These are phyloP conservation scores for Pteronotus mesoamericanus DNA, from an alignment of 2,797 vertebrate genomes.

Conservation along the genomic window DNA sequence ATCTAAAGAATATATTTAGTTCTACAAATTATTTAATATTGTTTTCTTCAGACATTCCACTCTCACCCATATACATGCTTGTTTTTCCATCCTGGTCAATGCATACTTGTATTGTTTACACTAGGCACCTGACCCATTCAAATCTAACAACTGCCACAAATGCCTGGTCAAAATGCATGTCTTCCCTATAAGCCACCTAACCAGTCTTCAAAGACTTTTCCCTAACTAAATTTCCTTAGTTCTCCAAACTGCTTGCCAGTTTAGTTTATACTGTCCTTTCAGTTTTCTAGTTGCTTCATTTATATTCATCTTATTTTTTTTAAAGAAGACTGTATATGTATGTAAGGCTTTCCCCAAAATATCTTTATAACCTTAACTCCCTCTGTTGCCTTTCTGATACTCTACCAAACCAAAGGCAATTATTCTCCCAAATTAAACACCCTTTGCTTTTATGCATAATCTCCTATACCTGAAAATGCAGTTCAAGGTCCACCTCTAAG, in stretches of 20 bases:
- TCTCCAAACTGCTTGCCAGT: background rate
- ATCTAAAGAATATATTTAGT: background rate
- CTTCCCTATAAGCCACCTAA: background rate
- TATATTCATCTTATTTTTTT: constrained; percentile 13
- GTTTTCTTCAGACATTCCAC: background rate
- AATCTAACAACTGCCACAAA: constrained; percentile 9
- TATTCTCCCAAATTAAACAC: background rate
- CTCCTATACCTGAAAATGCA: background rate
- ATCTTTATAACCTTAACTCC: background rate
- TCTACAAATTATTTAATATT: constrained; percentile 27
- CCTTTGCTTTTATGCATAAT: background rate
- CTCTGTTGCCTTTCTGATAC: background rate
- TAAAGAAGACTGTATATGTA: background rate
- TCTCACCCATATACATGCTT: background rate
- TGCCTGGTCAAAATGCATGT: background rate
- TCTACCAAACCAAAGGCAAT: background rate
- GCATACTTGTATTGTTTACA: background rate
- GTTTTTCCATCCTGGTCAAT: background rate
- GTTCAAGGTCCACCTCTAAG: background rate
- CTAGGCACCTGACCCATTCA: background rate
- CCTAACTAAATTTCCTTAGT: background rate
- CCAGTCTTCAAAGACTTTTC: background rate
- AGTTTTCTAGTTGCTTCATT: constrained; percentile 41
- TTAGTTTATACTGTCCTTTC: background rate
- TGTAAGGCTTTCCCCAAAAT: background rate